Conservation (phyloP, 2,888 invertebrate species). For the Thera obeliscata region DNA sequence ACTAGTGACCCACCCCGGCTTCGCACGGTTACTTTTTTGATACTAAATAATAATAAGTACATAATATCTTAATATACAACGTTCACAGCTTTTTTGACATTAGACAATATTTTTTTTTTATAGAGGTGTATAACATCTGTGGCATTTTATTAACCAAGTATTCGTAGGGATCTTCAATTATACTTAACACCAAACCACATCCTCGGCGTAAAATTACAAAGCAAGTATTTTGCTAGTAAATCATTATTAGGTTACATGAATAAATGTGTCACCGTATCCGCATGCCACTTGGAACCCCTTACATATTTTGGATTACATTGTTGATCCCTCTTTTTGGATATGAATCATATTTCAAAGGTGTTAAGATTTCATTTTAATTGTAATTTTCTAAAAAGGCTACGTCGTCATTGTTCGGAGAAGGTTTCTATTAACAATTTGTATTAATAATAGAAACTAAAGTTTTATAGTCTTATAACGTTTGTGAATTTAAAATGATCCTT, state of each 20-base stretch:
- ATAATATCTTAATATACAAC: no score
- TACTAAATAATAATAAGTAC: no score
- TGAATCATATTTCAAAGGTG: conserved; percentile 1
- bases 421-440: conserved; percentile 10
- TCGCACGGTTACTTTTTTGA: no score
- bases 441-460: no score
- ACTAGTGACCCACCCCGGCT: no score
- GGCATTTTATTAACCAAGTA: background rate
- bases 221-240: conserved; percentile 25
- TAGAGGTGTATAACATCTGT: no score
- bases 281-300: conserved; percentile 11
- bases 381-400: background rate
- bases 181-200: background rate
- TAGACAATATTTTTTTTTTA: no score
- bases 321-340: background rate
- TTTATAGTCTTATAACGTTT: no score
- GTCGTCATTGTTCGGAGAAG: conserved; percentile 5
- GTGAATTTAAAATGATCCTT: no score
- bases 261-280: conserved; percentile 17
- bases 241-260: conserved; percentile 32
- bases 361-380: conserved; percentile 10
- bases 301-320: conserved; percentile 3
- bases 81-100: no score
- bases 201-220: conserved; percentile 26
- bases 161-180: conserved; percentile 2